Percentiles rank a stretch among this genome's conserved stretches.
Conservation (phyloP, 2,797 vertebrate genomes). For the Galagoides demidoff region DNA sequence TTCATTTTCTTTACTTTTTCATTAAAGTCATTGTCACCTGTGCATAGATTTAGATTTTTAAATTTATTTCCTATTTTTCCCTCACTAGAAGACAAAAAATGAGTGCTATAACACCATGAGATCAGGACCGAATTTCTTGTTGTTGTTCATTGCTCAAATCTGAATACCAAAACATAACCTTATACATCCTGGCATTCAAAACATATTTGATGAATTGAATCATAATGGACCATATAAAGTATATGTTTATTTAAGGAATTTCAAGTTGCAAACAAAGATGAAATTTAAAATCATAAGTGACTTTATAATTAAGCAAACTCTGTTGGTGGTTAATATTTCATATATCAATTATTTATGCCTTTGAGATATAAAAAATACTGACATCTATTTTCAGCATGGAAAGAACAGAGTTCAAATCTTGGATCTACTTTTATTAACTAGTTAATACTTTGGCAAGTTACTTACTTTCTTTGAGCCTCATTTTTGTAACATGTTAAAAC, state of each 20-base stretch:
- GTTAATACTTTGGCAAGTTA: neutral
- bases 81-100: neutral
- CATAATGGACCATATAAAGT: neutral
- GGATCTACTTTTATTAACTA: neutral
- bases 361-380: neutral
- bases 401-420: neutral
- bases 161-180: conserved; percentile 21
- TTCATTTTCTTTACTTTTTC: neutral
- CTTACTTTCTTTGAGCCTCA: conserved; percentile 37
- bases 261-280: neutral
- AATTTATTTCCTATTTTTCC: neutral
- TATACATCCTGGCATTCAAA: neutral
- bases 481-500: conserved; percentile 49
- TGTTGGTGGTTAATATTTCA: neutral
- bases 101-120: neutral
- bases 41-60: neutral
- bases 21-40: neutral
- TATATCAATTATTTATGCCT: neutral
- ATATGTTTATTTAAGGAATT: neutral
- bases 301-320: conserved; percentile 39
- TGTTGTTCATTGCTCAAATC: neutral
- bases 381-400: neutral
- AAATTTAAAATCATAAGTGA: conserved; percentile 29
- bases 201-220: neutral
- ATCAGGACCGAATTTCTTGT: neutral